Base-by-base conservation (phyloP, 2,888 invertebrate genomes). In the Teleiodes luculella region DNA sequence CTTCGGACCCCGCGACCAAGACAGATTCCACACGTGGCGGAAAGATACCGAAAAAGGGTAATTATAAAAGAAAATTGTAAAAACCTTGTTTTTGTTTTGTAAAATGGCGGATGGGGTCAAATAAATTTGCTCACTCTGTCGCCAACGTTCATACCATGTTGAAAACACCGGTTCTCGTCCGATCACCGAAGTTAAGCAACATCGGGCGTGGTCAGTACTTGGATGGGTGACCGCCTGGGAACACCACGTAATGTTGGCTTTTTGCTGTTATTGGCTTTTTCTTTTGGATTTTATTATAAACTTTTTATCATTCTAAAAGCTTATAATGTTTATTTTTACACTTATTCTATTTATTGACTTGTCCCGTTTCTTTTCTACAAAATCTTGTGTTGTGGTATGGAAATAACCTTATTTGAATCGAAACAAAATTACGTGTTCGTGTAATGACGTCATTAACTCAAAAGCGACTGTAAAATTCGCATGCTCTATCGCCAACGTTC, bases 141-240 rank as follows among this genome's bases (percentile, higher is more conserved):
- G 10, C 0, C 0, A 0, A 0, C 8, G 48, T 52, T 37, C 51
- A 55, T 55, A 55, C 55, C 51, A 52, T 45, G 51, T 47, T 79
- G 77, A 75, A 75, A 63, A 76, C 74, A 76, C 75, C 74, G 74
- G 75, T 75, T 76, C 73, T 78, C 75, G 76, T 75, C 74, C 74
- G 75, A 77, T 77, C 76, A 76, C 77, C 76, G 75, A 76, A 77
- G 74, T 76, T 71, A 76, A 76, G 76, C 74, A 74, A 73, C 73
- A 67, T 76, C 73, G 75, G 76, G 77, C 74, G 77, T 63, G 65
- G 53, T 57, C 70, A 81, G 82, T 81, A 82, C 80, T 80, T 81
- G 78, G 80, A 76, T 72, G 74, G 73, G 73, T 72, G 72, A 71
- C 71, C 72, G 68, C 68, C 66, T 70, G 78, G 75, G 77, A 78